Evolutionary conservation across 2,888 invertebrate genomes (phyloP).

Genomic region (Hirtodrosophila cameraria): DNA sequence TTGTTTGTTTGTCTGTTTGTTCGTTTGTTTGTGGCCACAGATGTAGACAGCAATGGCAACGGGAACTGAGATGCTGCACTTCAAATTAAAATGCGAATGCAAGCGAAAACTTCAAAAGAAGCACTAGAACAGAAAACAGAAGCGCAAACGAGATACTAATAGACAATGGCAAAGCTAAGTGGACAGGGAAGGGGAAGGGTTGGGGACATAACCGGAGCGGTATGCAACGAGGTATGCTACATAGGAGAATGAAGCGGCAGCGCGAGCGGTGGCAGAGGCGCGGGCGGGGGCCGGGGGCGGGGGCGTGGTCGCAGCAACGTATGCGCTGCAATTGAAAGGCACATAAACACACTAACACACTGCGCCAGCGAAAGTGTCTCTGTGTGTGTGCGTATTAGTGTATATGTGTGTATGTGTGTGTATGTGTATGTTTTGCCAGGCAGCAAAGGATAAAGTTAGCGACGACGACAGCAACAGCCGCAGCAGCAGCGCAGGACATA

Average conservation of each 20-base stretch:
- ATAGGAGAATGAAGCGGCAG: constrained; percentile 6
- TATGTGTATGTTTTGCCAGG: too few relatives aligned
- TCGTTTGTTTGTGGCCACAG: constrained; percentile 66
- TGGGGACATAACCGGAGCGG: neutral
- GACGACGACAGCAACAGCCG: constrained; percentile 27
- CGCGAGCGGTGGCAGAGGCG: too few relatives aligned
- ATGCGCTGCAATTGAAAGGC: constrained; percentile 63
- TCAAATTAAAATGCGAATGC: constrained; percentile 80
- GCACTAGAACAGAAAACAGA: constrained; percentile 78
- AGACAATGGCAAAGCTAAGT: constrained; percentile 69
- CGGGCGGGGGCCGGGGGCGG: constrained; percentile 5
- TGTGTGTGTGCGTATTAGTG: constrained; percentile 14
- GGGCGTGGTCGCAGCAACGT: constrained; percentile 28
- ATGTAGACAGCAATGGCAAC: constrained; percentile 27
- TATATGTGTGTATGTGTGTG: constrained; percentile 18
- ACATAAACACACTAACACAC: constrained; percentile 76
- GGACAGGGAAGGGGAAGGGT: neutral
- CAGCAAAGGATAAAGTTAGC: constrained; percentile 74
- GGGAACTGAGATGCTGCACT: constrained; percentile 72
- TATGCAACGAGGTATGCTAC: neutral
- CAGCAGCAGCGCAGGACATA: constrained; percentile 58
- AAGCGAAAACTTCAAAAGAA: constrained; percentile 79
- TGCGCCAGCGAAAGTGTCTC: constrained; percentile 72
- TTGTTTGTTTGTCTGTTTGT: constrained; percentile 32
- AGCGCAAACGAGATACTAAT: constrained; percentile 79